Evolutionary conservation across 2,797 vertebrate genomes (phyloP).

Genomic region (Craterocephalus amniculus): DNA sequence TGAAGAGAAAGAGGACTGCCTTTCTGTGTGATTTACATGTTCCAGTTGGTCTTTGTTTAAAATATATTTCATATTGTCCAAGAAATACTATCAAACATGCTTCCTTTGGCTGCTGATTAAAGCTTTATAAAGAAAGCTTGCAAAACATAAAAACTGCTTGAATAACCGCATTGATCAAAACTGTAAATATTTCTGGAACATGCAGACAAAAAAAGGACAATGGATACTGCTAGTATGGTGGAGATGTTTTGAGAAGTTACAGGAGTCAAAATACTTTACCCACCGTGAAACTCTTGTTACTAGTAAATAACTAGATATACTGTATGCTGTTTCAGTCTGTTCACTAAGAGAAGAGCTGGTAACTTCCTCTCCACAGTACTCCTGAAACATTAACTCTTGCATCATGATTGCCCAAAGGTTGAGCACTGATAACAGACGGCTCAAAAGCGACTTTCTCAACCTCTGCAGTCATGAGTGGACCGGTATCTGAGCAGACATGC

Average conservation of each 20-base stretch:
- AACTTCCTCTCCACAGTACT: background rate
- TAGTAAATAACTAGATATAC: too few relatives aligned
- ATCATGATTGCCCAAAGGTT: slow-evolving; percentile 18
- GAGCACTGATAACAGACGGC: background rate
- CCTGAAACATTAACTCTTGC: slow-evolving; percentile 5
- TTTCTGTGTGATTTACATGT: slow-evolving; percentile 3
- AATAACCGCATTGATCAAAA: background rate
- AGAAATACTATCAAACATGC: background rate
- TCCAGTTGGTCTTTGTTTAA: background rate
- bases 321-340: background rate
- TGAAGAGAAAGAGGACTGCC: background rate
- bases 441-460: slow-evolving; percentile 18
- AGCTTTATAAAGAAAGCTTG: background rate
- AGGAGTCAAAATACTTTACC: slow-evolving; percentile 1
- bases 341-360: background rate
- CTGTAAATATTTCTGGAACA: slow-evolving; percentile 2
- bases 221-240: background rate
- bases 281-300: background rate
- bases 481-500: slow-evolving; percentile 35
- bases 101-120: background rate
- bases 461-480: slow-evolving; percentile 38
- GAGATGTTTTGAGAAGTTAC: background rate
- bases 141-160: background rate
- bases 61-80: background rate
- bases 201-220: background rate